Conservation (phyloP, 53 echinoderm and acorn worm species). For the Henricia sp. region DNA sequence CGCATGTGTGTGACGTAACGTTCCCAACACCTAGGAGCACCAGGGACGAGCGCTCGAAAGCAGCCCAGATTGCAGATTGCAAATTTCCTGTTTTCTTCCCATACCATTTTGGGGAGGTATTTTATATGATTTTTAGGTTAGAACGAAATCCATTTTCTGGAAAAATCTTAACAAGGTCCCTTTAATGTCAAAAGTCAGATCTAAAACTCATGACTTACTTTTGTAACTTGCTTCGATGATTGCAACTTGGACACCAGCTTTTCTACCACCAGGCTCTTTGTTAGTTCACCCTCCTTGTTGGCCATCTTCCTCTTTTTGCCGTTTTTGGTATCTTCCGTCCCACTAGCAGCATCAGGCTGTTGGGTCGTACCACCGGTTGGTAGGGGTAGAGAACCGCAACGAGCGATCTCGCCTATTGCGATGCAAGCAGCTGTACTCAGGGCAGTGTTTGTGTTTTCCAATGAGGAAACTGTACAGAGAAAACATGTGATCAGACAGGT, state of each 20-base stretch:
- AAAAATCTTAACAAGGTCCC: no score
- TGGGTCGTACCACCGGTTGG: conserved; percentile 71
- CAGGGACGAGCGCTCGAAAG: no score
- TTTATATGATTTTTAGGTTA: no score
- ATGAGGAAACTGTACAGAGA: conserved; percentile 58
- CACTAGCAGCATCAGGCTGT: conserved; percentile 33
- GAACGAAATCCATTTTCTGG: no score
- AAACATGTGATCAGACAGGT: background rate
- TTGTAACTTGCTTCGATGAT: conserved; percentile 75
- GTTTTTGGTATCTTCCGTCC: conserved; percentile 64
- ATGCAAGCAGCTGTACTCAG: conserved; percentile 80
- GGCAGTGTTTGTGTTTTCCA: conserved; percentile 72
- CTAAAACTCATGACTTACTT: no score
- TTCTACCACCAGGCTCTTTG: conserved; percentile 74
- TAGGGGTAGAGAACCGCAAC: conserved; percentile 80
- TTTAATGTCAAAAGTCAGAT: no score
- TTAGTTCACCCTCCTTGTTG: conserved; percentile 33
- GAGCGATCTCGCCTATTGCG: conserved; percentile 87
- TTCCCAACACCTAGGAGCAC: no score
- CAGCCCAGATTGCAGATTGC: no score
- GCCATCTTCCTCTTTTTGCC: conserved; percentile 67
- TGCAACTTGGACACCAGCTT: conserved; percentile 79
- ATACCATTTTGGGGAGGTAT: no score
- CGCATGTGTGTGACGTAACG: no score
- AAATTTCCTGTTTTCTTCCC: no score